phyloP scores from a whole-genome alignment of 64 coral and sea anemone species.

The Porites lutea region DNA sequence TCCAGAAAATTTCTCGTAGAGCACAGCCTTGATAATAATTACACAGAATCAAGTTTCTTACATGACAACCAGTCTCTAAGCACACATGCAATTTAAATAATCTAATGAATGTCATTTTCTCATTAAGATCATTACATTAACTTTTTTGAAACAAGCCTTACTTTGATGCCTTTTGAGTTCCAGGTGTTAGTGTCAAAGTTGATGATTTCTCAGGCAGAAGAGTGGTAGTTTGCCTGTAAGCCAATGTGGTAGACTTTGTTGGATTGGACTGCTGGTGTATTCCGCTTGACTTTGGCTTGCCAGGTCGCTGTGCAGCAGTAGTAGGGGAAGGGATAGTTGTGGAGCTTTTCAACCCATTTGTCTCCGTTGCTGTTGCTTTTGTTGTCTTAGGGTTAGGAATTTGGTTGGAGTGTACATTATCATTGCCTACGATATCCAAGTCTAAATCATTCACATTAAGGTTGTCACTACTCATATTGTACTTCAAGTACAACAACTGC shows the following conservation, averaged over 20 bases:
- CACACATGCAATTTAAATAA: too few species aligned
- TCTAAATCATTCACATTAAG: neutral
- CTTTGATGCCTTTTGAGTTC: neutral
- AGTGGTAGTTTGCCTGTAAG: neutral
- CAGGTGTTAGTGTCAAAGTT: neutral
- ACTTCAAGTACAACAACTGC: slow-evolving; percentile 72
- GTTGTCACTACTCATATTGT: slow-evolving; percentile 77
- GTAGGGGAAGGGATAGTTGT: neutral
- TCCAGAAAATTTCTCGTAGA: too few species aligned
- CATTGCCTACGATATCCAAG: neutral
- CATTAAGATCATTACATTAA: neutral
- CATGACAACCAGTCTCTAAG: too few species aligned
- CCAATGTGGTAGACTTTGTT: neutral
- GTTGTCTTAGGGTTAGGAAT: too few species aligned
- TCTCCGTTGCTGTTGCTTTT: neutral
- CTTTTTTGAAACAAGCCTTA: neutral
- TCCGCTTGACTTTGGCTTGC: neutral
- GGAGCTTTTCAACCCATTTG: neutral
- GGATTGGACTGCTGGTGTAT: neutral
- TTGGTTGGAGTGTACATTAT: neutral
- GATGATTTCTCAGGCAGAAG: neutral
- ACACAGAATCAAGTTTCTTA: too few species aligned
- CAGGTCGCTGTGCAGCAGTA: neutral
- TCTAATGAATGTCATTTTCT: too few species aligned
- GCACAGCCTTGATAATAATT: too few species aligned